These are phyloP conservation scores for Coranthus polyacanthus DNA, from an alignment of 2,797 vertebrate species.

Conservation along the genomic window DNA sequence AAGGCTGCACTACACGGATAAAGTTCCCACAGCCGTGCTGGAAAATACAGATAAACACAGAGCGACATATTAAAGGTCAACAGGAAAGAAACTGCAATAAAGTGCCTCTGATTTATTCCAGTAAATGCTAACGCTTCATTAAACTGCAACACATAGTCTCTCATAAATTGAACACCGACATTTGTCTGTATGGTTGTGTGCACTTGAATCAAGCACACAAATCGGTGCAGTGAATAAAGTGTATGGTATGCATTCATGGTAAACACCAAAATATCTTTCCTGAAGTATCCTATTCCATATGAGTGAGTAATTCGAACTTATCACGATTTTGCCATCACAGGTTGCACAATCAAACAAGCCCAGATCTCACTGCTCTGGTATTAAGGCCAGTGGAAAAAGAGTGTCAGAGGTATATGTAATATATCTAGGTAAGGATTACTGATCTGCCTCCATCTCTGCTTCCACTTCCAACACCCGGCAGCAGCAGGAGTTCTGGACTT, in stretches of 20 bases:
- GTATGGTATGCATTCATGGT: slow-evolving; percentile 34
- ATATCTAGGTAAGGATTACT: slow-evolving; percentile 21
- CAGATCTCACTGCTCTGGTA: slow-evolving; percentile 33
- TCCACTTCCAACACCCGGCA: slow-evolving; percentile 20
- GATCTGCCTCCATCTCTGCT: slow-evolving; percentile 18
- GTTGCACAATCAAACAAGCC: slow-evolving; percentile 20
- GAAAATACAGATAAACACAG: slow-evolving; percentile 29
- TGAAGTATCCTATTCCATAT: slow-evolving; percentile 41
- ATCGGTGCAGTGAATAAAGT: background rate
- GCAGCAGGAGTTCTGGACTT: slow-evolving; percentile 29
- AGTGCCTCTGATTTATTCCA: background rate
- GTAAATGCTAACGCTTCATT: background rate
- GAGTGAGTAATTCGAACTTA: slow-evolving; percentile 44
- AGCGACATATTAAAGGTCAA: background rate
- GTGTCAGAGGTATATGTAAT: slow-evolving; percentile 31
- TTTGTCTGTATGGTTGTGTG: background rate
- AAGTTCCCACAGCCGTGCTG: slow-evolving; percentile 98
- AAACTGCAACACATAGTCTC: background rate
- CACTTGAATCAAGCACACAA: background rate
- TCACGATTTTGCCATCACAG: slow-evolving; percentile 33
- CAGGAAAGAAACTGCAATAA: background rate
- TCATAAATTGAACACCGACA: background rate
- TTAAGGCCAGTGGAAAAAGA: slow-evolving; percentile 51
- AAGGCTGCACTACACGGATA: slow-evolving; percentile 94
- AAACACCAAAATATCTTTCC: slow-evolving; percentile 27